Evolutionary conservation across 1,140 invertebrate species (phyloP).

Genomic region (Drosophila pachea): DNA sequence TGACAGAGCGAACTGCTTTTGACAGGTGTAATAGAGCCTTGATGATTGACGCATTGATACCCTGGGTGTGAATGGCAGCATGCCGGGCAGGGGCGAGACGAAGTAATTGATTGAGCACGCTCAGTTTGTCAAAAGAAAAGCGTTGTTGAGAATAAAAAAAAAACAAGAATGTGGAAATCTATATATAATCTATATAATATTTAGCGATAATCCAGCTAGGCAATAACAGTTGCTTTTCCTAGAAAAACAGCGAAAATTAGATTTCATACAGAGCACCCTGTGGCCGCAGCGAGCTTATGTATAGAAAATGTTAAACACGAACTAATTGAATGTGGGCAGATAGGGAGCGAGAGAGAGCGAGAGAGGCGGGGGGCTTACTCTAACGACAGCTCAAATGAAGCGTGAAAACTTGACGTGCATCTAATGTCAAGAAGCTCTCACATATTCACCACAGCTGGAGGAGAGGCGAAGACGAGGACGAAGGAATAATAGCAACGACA

Average conservation of each 20-base stretch:
- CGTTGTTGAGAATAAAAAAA: too few species aligned
- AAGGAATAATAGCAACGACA: neutral
- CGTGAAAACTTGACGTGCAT: slow-evolving; percentile 44
- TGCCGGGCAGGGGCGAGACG: too few species aligned
- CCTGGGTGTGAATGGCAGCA: neutral
- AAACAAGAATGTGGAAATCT: too few species aligned
- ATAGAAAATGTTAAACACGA: slow-evolving; percentile 26
- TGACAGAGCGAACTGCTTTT: neutral
- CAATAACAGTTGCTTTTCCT: too few species aligned
- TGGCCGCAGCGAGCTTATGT: neutral
- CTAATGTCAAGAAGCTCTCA: slow-evolving; percentile 18
- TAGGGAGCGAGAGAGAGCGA: neutral
- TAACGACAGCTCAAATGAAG: slow-evolving; percentile 28
- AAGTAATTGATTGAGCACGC: too few species aligned
- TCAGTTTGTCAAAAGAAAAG: too few species aligned
- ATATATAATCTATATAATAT: too few species aligned
- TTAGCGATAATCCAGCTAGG: too few species aligned
- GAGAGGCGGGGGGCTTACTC: slow-evolving; percentile 9
- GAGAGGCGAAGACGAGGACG: neutral
- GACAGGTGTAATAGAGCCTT: neutral
- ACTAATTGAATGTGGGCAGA: slow-evolving; percentile 48
- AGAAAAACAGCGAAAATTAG: too few species aligned
- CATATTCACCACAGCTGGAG: neutral
- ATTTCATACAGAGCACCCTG: too few species aligned
- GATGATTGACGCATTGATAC: neutral